Percentiles rank a stretch among this genome's conserved stretches.
phyloP scores from a whole-genome alignment of 1,140 invertebrate genomes.

The Nylanderia fulva region DNA sequence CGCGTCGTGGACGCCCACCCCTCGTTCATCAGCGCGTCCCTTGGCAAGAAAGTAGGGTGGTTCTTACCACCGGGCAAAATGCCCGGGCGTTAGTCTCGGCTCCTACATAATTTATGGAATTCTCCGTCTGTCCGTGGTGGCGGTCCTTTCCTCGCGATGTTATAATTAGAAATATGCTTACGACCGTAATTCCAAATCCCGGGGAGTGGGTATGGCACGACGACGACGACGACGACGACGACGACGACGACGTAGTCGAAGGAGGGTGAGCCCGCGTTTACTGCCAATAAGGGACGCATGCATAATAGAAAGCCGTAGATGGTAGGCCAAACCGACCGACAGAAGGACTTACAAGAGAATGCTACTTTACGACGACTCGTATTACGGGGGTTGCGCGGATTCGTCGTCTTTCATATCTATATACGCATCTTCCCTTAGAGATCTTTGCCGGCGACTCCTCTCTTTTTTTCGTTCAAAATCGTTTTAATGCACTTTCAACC shows the following conservation, averaged over 20 bases:
- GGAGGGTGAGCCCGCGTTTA: conserved; percentile 78
- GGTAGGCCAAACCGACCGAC: conserved; percentile 71
- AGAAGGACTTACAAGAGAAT: conserved; percentile 79
- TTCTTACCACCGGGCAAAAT: conserved; percentile 51
- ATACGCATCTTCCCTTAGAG: not conserved
- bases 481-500: not conserved
- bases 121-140: conserved; percentile 72
- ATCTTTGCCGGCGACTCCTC: not conserved
- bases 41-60: conserved; percentile 55
- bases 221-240: not conserved
- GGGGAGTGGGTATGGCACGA: not conserved
- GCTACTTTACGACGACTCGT: conserved; percentile 78
- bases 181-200: conserved; percentile 74
- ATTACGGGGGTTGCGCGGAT: conserved; percentile 74
- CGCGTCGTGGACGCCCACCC: conserved; percentile 49
- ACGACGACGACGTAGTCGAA: not conserved
- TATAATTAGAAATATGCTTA: conserved; percentile 81
- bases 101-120: conserved; percentile 76
- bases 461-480: too few species aligned
- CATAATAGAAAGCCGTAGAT: conserved; percentile 80
- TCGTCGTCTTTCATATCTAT: conserved; percentile 67
- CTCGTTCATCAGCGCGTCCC: conserved; percentile 57
- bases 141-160: conserved; percentile 71
- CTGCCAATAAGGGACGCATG: conserved; percentile 82
- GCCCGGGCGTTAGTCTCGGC: conserved; percentile 49